Base-by-base conservation (phyloP, 1,140 invertebrate species). In the Battus philenor region DNA sequence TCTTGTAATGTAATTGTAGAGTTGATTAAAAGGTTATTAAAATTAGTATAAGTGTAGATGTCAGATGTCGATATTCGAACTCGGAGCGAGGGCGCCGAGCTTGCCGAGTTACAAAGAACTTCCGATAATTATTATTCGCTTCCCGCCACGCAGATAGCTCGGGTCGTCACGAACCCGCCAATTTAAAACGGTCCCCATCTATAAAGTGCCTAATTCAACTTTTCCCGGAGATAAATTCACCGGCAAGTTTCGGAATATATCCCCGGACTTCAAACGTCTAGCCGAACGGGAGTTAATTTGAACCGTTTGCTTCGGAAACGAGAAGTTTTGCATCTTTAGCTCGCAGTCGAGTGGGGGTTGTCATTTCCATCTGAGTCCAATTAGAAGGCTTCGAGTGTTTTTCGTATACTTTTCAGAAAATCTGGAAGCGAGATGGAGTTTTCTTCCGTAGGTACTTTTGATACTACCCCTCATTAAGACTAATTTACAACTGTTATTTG, bases 181-280 rank as follows among this genome's bases (percentile, higher is more conserved):
- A 45, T 50, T 50, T 50, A 50, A 50, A 50, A 45, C 44, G 26
- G 26, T 9, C 26, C 43, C 36, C 44, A 44, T 39, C 22, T 50
- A 38, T 50, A 38, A 45, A 44, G 49, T 27, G 44, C 34, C 44
- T 52, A 52, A 52, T 52, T 52, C 50, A 47, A 52, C 43, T 52
- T 39, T 39, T 41, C 20, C 36, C 34, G 27, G 33, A 46, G 49
- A 51, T 51, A 51, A 52, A 52, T 52, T 47, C 44, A 9, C 26
- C 38, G 44, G 30, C 36, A 47, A 52, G 36, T 52, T 52, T 44
- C 17, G 15, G 50, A 44, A 52, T 52, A 52, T 47, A 52, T 47
- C 36, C 36, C 16, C 24, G 39, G 30, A 47, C 36, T 36, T 47
- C 38, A 30, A 50, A 39, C 48, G 43, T 33, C 27, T 44, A 2